Percentiles rank a stretch among this genome's conserved stretches.
Evolutionary conservation across 2,113 vertebrate species (phyloP).

Genomic region (Hippocampus zosterae): DNA sequence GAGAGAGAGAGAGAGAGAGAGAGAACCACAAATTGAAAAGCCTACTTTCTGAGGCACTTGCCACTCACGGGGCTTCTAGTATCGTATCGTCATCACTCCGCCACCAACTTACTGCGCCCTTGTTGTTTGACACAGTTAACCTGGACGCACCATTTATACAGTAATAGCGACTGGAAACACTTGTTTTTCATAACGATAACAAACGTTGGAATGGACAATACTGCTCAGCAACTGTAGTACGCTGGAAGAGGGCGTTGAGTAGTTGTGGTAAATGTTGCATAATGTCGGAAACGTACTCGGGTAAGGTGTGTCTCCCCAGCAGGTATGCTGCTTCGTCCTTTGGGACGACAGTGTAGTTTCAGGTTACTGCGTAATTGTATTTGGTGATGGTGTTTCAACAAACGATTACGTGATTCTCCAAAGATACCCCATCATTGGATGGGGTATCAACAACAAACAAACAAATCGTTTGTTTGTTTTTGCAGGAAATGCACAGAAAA

Average conservation of each 20-base stretch:
- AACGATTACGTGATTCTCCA: no score
- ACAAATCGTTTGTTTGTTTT: no score
- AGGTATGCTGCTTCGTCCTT: conserved; percentile 40
- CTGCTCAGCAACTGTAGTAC: neutral
- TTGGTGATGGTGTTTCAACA: no score
- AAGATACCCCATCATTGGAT: no score
- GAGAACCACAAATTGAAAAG: neutral
- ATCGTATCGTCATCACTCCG: neutral
- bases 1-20: no score
- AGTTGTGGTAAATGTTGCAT: conserved; percentile 29
- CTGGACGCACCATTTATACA: neutral
- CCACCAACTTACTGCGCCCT: no score
- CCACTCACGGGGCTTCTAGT: neutral
- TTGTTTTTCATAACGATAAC: neutral
- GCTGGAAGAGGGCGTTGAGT: neutral
- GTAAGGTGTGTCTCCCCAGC: conserved; percentile 56
- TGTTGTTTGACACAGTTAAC: neutral
- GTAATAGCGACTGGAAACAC: neutral
- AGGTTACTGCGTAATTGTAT: neutral
- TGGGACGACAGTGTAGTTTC: conserved; percentile 51
- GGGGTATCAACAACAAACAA: no score
- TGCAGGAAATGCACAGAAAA: no score
- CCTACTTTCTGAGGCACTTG: neutral
- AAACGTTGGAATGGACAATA: neutral
- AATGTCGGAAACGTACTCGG: conserved; percentile 36